Evolutionary conservation across 2,797 vertebrate species (phyloP).

Genomic region (Orestias chungarensis): DNA sequence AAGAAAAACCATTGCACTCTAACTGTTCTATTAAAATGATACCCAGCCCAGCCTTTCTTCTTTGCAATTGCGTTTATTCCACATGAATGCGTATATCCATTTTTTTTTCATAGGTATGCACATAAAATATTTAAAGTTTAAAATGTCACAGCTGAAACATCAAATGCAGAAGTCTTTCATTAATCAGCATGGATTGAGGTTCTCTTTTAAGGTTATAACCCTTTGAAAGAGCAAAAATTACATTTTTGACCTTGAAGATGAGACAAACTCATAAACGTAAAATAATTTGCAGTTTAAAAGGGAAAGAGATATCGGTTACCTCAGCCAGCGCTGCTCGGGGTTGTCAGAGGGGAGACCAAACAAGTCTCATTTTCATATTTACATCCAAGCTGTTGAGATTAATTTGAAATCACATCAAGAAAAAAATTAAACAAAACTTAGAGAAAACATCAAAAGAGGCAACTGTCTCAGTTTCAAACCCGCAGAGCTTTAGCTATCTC

Average conservation of each 20-base stretch:
- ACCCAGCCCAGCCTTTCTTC: conserved; percentile 82
- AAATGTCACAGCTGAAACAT: conserved; percentile 90
- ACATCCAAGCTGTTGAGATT: conserved; percentile 83
- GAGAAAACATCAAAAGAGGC: conserved; percentile 84
- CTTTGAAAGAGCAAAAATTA: conserved; percentile 92
- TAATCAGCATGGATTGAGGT: conserved; percentile 86
- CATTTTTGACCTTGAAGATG: conserved; percentile 91
- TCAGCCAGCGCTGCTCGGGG: conserved; percentile 77
- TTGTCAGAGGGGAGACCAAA: conserved; percentile 79
- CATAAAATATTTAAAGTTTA: conserved; percentile 91
- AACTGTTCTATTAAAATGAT: conserved; percentile 88
- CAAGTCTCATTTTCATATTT: conserved; percentile 85
- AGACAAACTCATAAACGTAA: conserved; percentile 90
- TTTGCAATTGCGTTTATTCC: conserved; percentile 88
- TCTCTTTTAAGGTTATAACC: conserved; percentile 91
- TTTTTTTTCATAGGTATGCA: conserved; percentile 85
- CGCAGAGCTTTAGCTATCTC: conserved; percentile 78
- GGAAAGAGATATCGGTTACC: conserved; percentile 82
- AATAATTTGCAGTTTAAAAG: conserved; percentile 90
- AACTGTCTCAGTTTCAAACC: conserved; percentile 84
- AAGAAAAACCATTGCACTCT: conserved; percentile 86
- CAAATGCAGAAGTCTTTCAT: conserved; percentile 86
- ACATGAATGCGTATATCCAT: conserved; percentile 88
- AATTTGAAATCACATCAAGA: conserved; percentile 85
- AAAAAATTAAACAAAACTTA: conserved; percentile 83